A percentile compares a stretch with the other conserved stretches of the same genome.
These are phyloP conservation scores for Lates japonicus DNA, from an alignment of 2,797 vertebrate species.

Conservation along the genomic window DNA sequence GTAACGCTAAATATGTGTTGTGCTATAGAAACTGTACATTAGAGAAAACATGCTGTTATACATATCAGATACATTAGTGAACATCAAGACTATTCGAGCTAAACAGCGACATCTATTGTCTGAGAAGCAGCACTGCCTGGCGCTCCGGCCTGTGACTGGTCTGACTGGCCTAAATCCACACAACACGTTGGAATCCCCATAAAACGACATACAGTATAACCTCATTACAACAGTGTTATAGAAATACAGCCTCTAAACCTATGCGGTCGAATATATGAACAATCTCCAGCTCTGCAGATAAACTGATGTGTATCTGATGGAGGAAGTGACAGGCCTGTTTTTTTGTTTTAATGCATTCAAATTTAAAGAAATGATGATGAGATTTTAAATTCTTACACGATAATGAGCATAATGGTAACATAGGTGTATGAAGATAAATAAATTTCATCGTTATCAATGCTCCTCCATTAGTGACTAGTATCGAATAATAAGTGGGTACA, in stretches of 20 bases:
- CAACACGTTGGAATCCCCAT: not conserved
- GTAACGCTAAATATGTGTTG: not conserved
- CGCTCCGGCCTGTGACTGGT: slow-evolving; percentile 37
- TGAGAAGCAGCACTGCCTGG: not conserved
- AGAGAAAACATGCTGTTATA: not conserved
- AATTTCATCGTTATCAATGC: not conserved
- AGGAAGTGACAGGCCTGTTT: not conserved
- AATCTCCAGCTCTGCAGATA: accelerated
- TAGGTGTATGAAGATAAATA: accelerated
- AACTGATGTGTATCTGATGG: not conserved
- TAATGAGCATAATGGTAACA: not conserved
- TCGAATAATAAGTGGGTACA: not conserved
- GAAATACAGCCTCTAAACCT: not conserved
- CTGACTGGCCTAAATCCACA: slow-evolving; percentile 45
- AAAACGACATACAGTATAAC: not conserved
- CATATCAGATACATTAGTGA: not conserved
- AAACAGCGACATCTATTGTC: slow-evolving; percentile 76
- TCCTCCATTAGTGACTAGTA: accelerated
- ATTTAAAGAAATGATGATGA: not conserved
- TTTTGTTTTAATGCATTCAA: not conserved
- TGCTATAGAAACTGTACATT: not conserved
- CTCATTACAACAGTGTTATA: not conserved
- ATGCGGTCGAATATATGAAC: not conserved
- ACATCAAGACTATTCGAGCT: not conserved
- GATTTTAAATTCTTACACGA: accelerated